Evolutionary conservation across 1,140 invertebrate genomes (phyloP), one percentile per base, ranked within the genome.

Genomic region (Drosophila navojoa): DNA sequence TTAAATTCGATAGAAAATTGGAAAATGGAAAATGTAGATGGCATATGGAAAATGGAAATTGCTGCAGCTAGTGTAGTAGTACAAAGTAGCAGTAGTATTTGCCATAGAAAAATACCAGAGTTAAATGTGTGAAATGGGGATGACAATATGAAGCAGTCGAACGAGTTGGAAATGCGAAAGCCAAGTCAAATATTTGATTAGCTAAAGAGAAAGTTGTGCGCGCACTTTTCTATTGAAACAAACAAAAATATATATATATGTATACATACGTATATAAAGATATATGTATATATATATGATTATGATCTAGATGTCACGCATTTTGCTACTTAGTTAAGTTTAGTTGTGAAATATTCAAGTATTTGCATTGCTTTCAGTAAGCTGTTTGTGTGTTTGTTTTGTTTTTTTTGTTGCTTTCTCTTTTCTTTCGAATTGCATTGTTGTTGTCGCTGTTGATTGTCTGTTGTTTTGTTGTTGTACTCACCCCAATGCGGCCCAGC

Each of bases 401-500:
- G 47, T 22, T 22, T 55, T 10, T 7, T 7, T 7, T 32, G 0
- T 38, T 32, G 5, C 11, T 38, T 38, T 38, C 35, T 38, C 3
- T 38, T 2, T 38, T 38, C n/a, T 38, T 35, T 35, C 35, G 13
- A 38, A 38, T 38, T 11, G 35, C 35, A 38, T 38, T 42, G 63
- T 32, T 40, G 44, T 53, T 35, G 13, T n/a, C 2, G 15, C 53
- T 19, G 57, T 45, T 44, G 38, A 29, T 22, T 52, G 9, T 16
- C 61, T 47, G 11, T 27, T 40, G 13, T 29, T 22, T 32, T 47
- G 2, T 54, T 55, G 4, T 15, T 32, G 38, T 71, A 91, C 95
- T 95, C 93, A 96, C 95, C 95, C 95, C 93, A 55, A 95, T 96
- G 90, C 95, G 93, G 71, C 95, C 95, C 38, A 96, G 93, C 44